Conservation (phyloP, 2,797 vertebrate genomes). For the Diplodus puntazzo region DNA sequence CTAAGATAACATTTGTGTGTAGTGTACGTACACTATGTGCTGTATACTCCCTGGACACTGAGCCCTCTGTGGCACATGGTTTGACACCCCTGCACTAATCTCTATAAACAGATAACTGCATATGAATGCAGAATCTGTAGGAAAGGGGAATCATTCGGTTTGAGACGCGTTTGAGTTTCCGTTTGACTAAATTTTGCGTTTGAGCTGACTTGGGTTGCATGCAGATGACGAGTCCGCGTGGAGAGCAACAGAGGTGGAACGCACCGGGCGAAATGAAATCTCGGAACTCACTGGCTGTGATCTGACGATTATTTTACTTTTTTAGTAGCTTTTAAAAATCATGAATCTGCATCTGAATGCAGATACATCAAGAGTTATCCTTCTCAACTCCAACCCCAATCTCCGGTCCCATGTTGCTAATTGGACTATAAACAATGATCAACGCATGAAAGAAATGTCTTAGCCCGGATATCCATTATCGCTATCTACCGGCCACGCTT, state of each 20-base stretch:
- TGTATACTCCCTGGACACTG: constrained; percentile 6
- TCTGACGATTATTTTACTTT: background rate
- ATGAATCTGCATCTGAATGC: background rate
- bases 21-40: background rate
- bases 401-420: too few species aligned
- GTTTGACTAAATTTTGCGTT: background rate
- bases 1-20: background rate
- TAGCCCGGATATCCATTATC: too few species aligned
- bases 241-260: background rate
- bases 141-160: background rate
- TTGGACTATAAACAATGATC: too few species aligned
- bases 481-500: too few species aligned
- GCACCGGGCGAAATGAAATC: background rate
- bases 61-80: constrained; percentile 31
- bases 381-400: too few species aligned
- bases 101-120: background rate
- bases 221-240: background rate
- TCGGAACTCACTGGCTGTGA: background rate
- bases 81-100: constrained; percentile 25
- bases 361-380: too few species aligned
- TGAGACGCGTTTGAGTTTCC: background rate
- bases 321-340: background rate
- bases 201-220: background rate
- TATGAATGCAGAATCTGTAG: background rate
- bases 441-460: too few species aligned